Base-by-base conservation (phyloP, 2,797 vertebrate species). In the Melanotaenia trifasciata region DNA sequence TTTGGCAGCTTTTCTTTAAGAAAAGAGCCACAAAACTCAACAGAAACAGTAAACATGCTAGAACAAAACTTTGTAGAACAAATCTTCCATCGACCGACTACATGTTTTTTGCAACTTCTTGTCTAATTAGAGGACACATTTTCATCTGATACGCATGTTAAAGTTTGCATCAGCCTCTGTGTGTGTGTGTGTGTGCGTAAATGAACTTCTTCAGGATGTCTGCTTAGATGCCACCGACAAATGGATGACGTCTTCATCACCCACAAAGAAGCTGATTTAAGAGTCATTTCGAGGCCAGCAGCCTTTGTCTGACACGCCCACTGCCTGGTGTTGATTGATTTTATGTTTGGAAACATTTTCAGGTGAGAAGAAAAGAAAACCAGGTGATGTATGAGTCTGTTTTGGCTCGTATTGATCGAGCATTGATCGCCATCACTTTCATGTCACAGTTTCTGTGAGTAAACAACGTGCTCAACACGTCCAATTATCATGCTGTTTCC, bases 61-160 rank as follows among this genome's bases (percentile, higher is more conserved):
- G 11, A 43, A 43, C 14, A 5, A 43, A 16, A 43, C 40, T 43
- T 18, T 36, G 3, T 14, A 13, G 40, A 43, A 43, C 40, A 43
- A 43, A 43, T 16, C 40, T 16, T 18, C n/a, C 16, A 22, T 28
- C 14, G 0, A 35, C 22, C 11, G 45, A 59, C 45, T 9, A 20
- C n/a, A 8, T n/a, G 67, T 71, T 67, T 60, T 50, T 81, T 59
- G 32, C 65, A 57, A 4, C n/a, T 22, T 62, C 38, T 4, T 9
- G 47, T 61, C 64, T 24, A 47, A 18, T 67, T 32, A 30, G 62
- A 65, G 51, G 24, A 68, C 28, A 7, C 64, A 22, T 32, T 56
- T 71, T 78, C 64, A 24, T 75, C 60, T 40, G 70, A 74, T 60
- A 36, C 14, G 47, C 26, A 54, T 74, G 76, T 65, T 51, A 67